Base-by-base conservation (phyloP, 2,888 invertebrate species). In the Pyrrhia umbra region DNA sequence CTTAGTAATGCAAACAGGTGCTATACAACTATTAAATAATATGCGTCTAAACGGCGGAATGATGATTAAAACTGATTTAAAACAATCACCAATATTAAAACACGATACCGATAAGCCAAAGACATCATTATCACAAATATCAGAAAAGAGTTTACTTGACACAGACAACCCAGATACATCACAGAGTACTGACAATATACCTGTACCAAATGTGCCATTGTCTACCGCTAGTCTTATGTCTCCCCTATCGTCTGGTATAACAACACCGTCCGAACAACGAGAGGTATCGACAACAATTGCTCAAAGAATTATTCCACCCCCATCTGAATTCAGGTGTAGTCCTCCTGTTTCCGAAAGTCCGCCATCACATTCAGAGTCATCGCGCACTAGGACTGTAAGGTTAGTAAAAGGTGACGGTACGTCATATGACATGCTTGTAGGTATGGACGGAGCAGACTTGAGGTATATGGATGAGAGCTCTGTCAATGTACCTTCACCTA, bases 401-500 rank as follows among this genome's bases (percentile, higher is more conserved):
- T 93, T 95, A 46, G 92, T 95, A n/a, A 96, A 95, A 84, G 95
- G 95, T 55, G 93, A 96, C 65, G 95, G 95, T 58, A 95, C 95
- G 51, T 96, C 96, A 37, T 98, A 97, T 83, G 98, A 98, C 87
- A 95, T 97, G 67, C 94, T 98, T 65, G 96, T 97, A 18, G 97
- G 97, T 51, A 95, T 98, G 90, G 98, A 98, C 86, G 97, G 97
- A 67, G 97, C 97, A n/a, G 98, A 98, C 90, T 92, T 98, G 56
- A 96, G 97, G 47, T 98, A 96, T 89, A 98, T 98, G 98, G 98
- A 98, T 87, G 98, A 98, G 87, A 98, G 98, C 89, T 98, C 98
- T 25, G 96, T 98, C 43, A 97, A 97, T 76, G 95, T 98, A 63
- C 96, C 97, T 60, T 97, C 98, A 70, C 97, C 98, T 15, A 96